phyloP scores from a whole-genome alignment of 2,113 vertebrate genomes.

The Lathamus discolor region DNA sequence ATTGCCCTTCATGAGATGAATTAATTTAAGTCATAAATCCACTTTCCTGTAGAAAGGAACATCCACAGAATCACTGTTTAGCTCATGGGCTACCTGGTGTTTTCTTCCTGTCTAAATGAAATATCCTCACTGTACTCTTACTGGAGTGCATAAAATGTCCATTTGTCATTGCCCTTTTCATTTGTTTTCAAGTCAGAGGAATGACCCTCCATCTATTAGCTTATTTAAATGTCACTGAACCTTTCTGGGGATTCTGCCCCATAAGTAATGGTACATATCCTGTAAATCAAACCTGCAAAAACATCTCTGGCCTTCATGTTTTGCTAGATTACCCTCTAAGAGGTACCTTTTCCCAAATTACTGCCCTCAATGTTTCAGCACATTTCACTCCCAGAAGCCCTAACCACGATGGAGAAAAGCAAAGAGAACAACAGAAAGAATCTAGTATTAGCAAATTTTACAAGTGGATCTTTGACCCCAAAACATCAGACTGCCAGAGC shows the following conservation, averaged over 20 bases:
- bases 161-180: conserved; percentile 14
- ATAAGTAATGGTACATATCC: background rate
- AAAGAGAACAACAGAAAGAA: background rate
- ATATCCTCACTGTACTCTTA: background rate
- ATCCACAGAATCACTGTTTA: background rate
- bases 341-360: background rate
- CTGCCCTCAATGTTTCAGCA: background rate
- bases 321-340: background rate
- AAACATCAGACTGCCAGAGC: background rate
- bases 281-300: conserved; percentile 12
- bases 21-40: conserved; percentile 53
- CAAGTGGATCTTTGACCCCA: background rate
- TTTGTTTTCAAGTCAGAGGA: conserved; percentile 7
- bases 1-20: conserved; percentile 57
- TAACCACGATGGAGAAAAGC: background rate
- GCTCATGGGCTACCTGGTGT: background rate
- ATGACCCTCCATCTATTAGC: background rate
- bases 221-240: conserved; percentile 45
- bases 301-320: background rate
- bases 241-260: background rate
- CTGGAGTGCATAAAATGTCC: background rate
- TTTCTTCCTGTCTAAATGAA: conserved; percentile 7
- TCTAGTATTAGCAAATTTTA: background rate
- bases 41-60: background rate
- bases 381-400: background rate